Evolutionary conservation across 2,888 invertebrate species (phyloP).

Genomic region (Graphium colonna): DNA sequence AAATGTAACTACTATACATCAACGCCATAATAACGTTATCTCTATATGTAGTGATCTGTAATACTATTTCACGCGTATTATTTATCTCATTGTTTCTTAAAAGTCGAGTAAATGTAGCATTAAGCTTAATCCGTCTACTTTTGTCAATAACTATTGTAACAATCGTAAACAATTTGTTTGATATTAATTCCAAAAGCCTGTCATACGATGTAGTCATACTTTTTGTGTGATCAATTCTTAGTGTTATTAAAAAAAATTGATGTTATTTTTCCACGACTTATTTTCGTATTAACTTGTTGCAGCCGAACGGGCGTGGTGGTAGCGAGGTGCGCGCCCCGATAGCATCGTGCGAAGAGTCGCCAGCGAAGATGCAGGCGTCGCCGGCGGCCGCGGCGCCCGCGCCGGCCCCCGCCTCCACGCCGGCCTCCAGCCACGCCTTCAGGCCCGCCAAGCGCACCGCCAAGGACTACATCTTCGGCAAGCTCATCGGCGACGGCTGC

Average conservation of each 20-base stretch:
- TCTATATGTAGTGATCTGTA: not conserved
- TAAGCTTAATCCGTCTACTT: no score
- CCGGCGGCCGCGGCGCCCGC: conserved; percentile 65
- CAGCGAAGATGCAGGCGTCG: conserved; percentile 74
- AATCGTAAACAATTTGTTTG: no score
- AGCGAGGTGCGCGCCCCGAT: conserved; percentile 75
- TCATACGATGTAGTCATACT: no score
- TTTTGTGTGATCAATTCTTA: no score
- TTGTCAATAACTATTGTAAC: no score
- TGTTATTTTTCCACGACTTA: no score
- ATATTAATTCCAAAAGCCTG: no score
- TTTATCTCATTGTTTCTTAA: no score
- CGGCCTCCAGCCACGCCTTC: conserved; percentile 61
- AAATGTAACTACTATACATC: conserved; percentile 1
- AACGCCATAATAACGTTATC: not conserved
- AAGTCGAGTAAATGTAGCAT: no score
- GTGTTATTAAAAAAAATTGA: no score
- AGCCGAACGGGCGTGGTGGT: conserved; percentile 63
- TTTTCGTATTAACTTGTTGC: no score
- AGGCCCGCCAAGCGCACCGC: conserved; percentile 84
- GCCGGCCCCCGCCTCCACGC: conserved; percentile 61
- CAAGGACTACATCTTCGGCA: conserved; percentile 96
- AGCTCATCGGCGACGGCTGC: conserved; percentile 97
- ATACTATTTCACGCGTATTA: no score
- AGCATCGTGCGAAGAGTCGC: conserved; percentile 77